These are phyloP conservation scores for Smithornis capensis DNA, from an alignment of 2,113 vertebrate genomes.

Conservation along the genomic window DNA sequence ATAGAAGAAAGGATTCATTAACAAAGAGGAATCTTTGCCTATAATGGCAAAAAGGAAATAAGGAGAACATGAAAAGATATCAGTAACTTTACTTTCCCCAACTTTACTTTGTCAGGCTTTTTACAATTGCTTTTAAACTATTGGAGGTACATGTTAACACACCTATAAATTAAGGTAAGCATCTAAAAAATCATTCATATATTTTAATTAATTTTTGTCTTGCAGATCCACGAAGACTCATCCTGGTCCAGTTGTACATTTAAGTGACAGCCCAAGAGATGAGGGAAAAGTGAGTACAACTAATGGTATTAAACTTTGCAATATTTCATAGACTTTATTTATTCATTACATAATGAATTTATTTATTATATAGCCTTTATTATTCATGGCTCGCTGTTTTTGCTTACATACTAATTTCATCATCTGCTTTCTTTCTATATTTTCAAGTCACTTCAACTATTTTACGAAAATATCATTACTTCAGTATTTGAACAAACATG, in stretches of 20 bases:
- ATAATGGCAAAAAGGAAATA: background rate
- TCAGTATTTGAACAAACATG: background rate
- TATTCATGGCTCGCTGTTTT: too few species aligned
- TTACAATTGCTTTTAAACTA: background rate
- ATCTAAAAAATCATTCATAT: background rate
- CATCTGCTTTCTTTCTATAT: background rate
- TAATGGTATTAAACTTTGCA: background rate
- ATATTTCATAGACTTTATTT: background rate
- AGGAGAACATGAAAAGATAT: background rate
- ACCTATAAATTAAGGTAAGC: background rate
- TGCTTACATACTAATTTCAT: background rate
- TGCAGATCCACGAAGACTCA: slow-evolving; percentile 95
- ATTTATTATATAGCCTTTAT: too few species aligned
- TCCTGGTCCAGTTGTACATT: slow-evolving; percentile 95
- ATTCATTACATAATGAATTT: too few species aligned
- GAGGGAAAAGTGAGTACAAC: slow-evolving; percentile 92
- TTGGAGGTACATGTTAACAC: background rate
- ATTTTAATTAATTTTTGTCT: slow-evolving; percentile 60
- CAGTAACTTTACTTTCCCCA: background rate
- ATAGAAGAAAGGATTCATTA: background rate
- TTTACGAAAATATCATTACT: background rate
- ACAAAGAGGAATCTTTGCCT: background rate
- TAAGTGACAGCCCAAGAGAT: slow-evolving; percentile 97
- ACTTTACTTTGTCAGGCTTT: background rate
- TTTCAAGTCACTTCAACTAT: background rate